phyloP scores from a whole-genome alignment of 2,113 vertebrate species.

The Nyctibius bracteatus region DNA sequence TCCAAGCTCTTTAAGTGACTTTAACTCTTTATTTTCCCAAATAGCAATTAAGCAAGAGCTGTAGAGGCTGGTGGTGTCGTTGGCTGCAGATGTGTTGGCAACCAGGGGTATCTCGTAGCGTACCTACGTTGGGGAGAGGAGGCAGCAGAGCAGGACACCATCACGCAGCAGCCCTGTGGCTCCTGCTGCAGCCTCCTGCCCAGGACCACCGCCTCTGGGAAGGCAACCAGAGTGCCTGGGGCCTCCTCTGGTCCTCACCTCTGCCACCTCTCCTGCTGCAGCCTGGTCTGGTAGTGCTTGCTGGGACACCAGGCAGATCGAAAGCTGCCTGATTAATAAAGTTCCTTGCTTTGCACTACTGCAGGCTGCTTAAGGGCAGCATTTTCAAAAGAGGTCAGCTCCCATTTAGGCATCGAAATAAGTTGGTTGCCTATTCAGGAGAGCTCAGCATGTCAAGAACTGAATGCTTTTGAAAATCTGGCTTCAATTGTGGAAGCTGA shows the following conservation, averaged over 20 bases:
- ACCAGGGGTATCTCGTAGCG: rapidly evolving
- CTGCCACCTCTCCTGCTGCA: neutral
- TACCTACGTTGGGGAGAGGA: neutral
- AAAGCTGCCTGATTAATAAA: constrained; percentile 41
- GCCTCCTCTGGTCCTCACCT: neutral
- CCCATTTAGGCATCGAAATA: constrained; percentile 56
- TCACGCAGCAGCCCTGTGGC: neutral
- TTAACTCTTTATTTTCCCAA: constrained; percentile 20
- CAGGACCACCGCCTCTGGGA: rapidly evolving
- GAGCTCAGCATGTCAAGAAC: constrained; percentile 51
- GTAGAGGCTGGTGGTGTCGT: neutral
- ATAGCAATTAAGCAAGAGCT: neutral
- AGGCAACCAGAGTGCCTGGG: neutral
- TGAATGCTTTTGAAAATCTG: constrained; percentile 65
- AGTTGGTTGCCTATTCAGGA: constrained; percentile 60
- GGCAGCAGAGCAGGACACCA: neutral
- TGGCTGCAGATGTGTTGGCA: neutral
- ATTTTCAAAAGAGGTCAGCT: constrained; percentile 61
- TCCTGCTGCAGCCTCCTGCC: rapidly evolving
- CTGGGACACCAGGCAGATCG: neutral
- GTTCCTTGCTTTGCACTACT: constrained; percentile 29
- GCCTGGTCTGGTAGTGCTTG: neutral
- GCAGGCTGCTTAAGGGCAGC: constrained; percentile 44
- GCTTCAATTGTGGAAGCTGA: constrained; percentile 58
- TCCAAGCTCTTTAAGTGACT: neutral